Base-by-base conservation (phyloP, 2,888 invertebrate species). In the Rosalia funebris region DNA sequence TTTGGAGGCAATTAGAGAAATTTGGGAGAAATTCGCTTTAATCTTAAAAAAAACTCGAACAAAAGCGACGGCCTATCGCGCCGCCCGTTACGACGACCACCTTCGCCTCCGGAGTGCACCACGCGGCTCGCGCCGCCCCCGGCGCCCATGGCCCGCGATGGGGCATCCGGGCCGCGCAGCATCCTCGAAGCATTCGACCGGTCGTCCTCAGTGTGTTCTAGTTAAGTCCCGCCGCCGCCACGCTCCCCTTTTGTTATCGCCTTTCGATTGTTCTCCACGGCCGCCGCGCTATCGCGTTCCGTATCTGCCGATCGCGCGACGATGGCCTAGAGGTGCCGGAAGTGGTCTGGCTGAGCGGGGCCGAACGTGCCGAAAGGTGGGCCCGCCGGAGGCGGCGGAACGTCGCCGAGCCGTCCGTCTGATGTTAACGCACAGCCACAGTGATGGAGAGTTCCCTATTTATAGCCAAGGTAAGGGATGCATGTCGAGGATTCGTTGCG, bases 381-480 rank as follows among this genome's bases (percentile, higher is more conserved):
- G 59, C 62, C 71, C 77, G 77, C 77, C 74, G 73, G 76, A 76
- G 36, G 25, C 31, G 46, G 39, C 11, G 36, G 48, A 44, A 42
- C n/a, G 31, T 34, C n/a, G 31, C 20, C 37, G 31, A 16, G 44
- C 46, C 34, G 25, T 48, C 53, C 66, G 69, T 73, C 72, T 72
- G 80, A 91, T 92, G 89, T 85, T 92, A 80, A 92, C 91, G 70
- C 92, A 92, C 84, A 92, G 92, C 81, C 90, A 91, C 83, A 92
- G 92, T 81, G 92, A 92, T 80, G 91, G 92, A 77, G 92, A 92
- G 83, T 92, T 92, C 83, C 92, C 92, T 76, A 88, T 91, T 82
- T 91, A 91, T 82, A 85, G 88, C 74, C 87, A 88, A 90, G 91
- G 91, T 92, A 85, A 79, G 71, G 14, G 15, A 14, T 10, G 7